phyloP scores from a whole-genome alignment of 2,888 invertebrate species.

The Cabera pusaria region DNA sequence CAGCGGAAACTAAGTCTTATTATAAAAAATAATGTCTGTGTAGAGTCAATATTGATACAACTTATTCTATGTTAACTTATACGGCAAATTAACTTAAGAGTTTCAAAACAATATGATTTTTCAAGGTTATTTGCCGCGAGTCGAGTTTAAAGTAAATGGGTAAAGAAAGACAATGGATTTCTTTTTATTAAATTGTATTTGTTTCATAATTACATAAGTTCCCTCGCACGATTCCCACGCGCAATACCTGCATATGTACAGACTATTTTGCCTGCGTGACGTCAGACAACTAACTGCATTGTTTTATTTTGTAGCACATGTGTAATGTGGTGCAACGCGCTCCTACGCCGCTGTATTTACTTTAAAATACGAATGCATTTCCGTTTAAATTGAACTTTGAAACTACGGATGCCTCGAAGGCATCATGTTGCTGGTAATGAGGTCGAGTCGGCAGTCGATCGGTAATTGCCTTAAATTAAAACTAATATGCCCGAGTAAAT shows the following conservation, averaged over 20 bases:
- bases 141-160: conserved; percentile 7
- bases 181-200: conserved; percentile 19
- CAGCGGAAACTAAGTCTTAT: no score
- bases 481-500: conserved; percentile 29
- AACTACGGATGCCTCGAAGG: conserved; percentile 17
- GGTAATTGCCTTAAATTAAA: conserved; percentile 23
- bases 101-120: no score
- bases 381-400: conserved; percentile 23
- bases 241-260: conserved; percentile 56
- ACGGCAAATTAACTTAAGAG: no score
- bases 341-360: conserved; percentile 27
- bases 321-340: conserved; percentile 40
- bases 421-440: conserved; percentile 17
- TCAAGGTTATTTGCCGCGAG: conserved; percentile 16
- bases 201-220: conserved; percentile 20
- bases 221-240: conserved; percentile 51
- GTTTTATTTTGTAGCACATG: conserved; percentile 53
- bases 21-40: no score
- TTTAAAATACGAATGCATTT: conserved; percentile 30
- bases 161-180: conserved; percentile 24
- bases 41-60: conserved; percentile 7
- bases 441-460: conserved; percentile 13
- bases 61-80: no score
- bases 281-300: conserved; percentile 48
- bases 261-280: conserved; percentile 50